Conservation (phyloP, 1,140 invertebrate species). For the Drosophila triauraria region DNA sequence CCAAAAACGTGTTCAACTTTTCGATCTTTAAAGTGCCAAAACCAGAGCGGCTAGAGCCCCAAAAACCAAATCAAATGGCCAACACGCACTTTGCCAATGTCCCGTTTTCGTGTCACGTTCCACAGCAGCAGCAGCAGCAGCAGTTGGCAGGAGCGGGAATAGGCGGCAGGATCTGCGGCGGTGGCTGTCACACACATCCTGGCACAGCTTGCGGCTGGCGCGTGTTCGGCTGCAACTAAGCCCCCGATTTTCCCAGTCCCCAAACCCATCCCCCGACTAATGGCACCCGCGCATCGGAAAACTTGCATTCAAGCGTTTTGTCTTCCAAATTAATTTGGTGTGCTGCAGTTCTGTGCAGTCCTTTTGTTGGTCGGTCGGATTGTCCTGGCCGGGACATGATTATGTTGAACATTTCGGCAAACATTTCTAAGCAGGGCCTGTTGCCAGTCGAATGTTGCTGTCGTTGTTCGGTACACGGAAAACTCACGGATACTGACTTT, state of each 20-base stretch:
- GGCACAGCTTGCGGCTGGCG: conserved; percentile 59
- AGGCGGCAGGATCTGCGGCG: conserved; percentile 33
- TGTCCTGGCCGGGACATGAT: conserved; percentile 68
- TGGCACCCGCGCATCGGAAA: conserved; percentile 66
- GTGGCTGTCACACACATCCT: conserved; percentile 41
- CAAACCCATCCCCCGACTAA: conserved; percentile 40
- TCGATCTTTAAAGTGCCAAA: conserved; percentile 12
- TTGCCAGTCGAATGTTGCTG: conserved; percentile 13
- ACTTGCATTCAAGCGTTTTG: conserved; percentile 73
- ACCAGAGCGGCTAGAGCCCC: background rate
- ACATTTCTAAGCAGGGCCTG: conserved; percentile 35
- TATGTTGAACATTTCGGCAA: conserved; percentile 72
- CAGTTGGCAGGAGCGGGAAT: conserved; percentile 20
- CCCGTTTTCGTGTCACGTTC: conserved; percentile 54
- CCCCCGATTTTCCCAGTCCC: conserved; percentile 1
- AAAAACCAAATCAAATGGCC: conserved; percentile 31
- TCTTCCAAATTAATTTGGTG: conserved; percentile 81
- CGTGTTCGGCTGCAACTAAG: conserved; percentile 51
- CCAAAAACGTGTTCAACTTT: background rate
- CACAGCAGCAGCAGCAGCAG: conserved; percentile 21
- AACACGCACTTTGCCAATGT: conserved; percentile 51
- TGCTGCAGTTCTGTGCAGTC: conserved; percentile 50
- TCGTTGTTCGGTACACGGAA: conserved; percentile 1
- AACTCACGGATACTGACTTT: background rate
- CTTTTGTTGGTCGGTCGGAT: conserved; percentile 31